Percentiles rank a stretch among this genome's conserved stretches.
Evolutionary conservation across 2,888 invertebrate species (phyloP).

Genomic region (Nipponacmea schrenckii): DNA sequence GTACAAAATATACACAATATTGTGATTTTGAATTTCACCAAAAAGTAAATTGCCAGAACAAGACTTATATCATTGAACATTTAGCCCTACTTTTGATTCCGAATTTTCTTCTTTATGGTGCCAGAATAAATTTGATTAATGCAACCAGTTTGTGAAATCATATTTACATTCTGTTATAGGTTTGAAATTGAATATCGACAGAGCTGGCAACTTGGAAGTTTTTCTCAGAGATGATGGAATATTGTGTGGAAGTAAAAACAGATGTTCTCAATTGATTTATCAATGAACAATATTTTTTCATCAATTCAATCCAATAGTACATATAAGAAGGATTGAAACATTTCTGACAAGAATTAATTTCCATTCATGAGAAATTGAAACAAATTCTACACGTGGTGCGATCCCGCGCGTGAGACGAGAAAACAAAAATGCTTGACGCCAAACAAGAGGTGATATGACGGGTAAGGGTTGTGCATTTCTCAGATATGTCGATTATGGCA

Average conservation of each 20-base stretch:
- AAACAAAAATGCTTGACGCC: constrained; percentile 7
- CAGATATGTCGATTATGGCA: constrained; percentile 5
- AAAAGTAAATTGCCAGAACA: too few species aligned
- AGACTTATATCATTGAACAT: too few species aligned
- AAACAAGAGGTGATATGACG: neutral
- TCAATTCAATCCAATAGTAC: constrained; percentile 7
- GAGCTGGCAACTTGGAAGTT: too few species aligned
- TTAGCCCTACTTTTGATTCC: too few species aligned
- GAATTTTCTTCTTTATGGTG: too few species aligned
- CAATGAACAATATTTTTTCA: constrained; percentile 8
- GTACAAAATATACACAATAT: too few species aligned
- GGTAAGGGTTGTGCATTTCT: constrained; percentile 5
- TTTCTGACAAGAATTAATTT: constrained; percentile 9
- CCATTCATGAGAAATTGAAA: constrained; percentile 7
- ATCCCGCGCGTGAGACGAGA: constrained; percentile 4
- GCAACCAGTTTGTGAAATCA: too few species aligned
- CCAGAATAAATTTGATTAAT: too few species aligned
- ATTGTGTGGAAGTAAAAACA: neutral
- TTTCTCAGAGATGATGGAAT: too few species aligned
- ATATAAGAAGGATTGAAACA: constrained; percentile 8
- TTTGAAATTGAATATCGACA: too few species aligned
- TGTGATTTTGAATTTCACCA: too few species aligned
- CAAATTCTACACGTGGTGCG: constrained; percentile 5
- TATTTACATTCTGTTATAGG: too few species aligned
- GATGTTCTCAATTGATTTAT: constrained; percentile 7